Percentiles rank a stretch among this genome's conserved stretches.
These are phyloP conservation scores for Oxystoma pomonae DNA, from an alignment of 2,888 invertebrate genomes.

Conservation along the genomic window DNA sequence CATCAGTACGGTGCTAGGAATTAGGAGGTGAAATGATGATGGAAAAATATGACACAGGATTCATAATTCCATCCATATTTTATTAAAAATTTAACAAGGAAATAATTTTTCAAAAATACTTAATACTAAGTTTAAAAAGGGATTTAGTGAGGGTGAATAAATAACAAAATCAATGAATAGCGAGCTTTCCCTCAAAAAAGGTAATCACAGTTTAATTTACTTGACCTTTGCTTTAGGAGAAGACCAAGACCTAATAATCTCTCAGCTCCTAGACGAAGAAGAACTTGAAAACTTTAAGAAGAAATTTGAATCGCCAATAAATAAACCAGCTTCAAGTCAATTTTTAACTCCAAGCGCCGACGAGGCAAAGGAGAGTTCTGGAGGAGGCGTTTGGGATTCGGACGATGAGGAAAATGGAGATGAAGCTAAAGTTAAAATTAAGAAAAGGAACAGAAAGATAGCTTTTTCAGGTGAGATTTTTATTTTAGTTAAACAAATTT, in stretches of 20 bases:
- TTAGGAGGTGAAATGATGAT: no score
- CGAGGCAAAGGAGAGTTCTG: constrained; percentile 29
- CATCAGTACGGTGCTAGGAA: no score
- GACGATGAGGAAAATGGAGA: constrained; percentile 38
- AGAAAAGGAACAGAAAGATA: constrained; percentile 44
- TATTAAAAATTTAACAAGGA: constrained; percentile 18
- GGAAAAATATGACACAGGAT: no score
- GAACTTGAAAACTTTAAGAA: constrained; percentile 40
- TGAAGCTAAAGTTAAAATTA: constrained; percentile 29
- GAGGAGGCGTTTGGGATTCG: constrained; percentile 35
- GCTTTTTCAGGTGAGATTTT: constrained; percentile 48
- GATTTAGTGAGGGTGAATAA: no score
- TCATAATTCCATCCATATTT: no score
- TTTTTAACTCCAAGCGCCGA: constrained; percentile 11
- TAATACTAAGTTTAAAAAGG: no score
- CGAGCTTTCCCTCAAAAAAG: no score
- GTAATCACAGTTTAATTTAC: constrained; percentile 18
- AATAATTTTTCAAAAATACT: no score
- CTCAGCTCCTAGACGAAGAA: constrained; percentile 40
- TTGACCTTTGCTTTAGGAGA: constrained; percentile 31
- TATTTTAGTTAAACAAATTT: constrained; percentile 1
- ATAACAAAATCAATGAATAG: no score
- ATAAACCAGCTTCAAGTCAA: not conserved
- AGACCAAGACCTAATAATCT: constrained; percentile 40
- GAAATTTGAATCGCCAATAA: constrained; percentile 34